Conservation (phyloP, 2,797 vertebrate genomes). For the Gymnoscopelus braueri region DNA sequence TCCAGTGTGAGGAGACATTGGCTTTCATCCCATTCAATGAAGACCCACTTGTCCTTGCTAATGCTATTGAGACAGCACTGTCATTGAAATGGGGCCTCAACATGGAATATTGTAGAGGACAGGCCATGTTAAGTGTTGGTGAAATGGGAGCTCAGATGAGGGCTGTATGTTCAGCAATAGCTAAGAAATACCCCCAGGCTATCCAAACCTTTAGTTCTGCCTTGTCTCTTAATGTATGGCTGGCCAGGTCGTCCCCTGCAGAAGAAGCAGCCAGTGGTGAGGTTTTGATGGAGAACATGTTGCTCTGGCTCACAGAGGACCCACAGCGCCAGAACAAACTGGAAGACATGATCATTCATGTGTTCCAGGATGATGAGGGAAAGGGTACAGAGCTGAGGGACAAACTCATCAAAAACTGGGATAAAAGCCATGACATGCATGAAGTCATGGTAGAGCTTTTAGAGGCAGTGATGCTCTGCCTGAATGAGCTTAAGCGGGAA, state of each 20-base stretch:
- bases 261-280: conserved; percentile 64
- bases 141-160: conserved; percentile 75
- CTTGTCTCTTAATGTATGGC: conserved; percentile 79
- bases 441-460: conserved; percentile 77
- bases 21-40: conserved; percentile 78
- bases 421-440: conserved; percentile 81
- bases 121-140: conserved; percentile 75
- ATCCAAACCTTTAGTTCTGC: conserved; percentile 76
- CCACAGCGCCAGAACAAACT: conserved; percentile 73
- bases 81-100: conserved; percentile 85
- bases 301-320: conserved; percentile 80
- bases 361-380: conserved; percentile 73
- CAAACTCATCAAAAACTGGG: conserved; percentile 78
- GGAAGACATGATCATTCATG: conserved; percentile 74
- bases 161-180: conserved; percentile 71
- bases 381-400: conserved; percentile 79
- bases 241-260: conserved; percentile 74
- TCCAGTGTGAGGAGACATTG: conserved; percentile 81
- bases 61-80: conserved; percentile 71
- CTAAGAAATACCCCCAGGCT: conserved; percentile 78
- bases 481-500: conserved; percentile 73
- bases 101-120: conserved; percentile 83
- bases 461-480: conserved; percentile 73
- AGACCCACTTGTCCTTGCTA: conserved; percentile 66
- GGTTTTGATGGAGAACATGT: conserved; percentile 65